Conservation (phyloP, 1,140 invertebrate species). For the Drosophila baimaii region DNA sequence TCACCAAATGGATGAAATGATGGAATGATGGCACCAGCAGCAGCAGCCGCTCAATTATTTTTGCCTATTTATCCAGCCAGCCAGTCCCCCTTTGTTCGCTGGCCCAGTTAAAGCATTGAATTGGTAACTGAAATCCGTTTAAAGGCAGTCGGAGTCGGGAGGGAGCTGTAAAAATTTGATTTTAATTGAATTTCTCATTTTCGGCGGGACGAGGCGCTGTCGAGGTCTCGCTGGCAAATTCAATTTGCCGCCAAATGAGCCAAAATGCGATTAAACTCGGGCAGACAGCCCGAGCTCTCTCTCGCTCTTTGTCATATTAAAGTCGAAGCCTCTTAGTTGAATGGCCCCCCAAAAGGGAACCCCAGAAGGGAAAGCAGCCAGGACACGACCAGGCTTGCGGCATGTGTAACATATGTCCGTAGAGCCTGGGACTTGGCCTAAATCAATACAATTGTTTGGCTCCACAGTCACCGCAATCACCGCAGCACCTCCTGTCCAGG, state of each 20-base stretch:
- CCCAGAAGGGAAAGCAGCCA: no score
- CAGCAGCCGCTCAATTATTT: constrained; percentile 63
- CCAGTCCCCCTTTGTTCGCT: constrained; percentile 20
- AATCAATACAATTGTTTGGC: constrained; percentile 68
- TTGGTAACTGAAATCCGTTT: constrained; percentile 61
- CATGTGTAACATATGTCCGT: constrained; percentile 67
- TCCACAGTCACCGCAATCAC: constrained; percentile 28
- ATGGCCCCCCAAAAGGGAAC: no score
- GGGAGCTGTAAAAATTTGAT: constrained; percentile 66
- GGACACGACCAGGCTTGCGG: constrained; percentile 47
- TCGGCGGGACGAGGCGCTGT: constrained; percentile 14
- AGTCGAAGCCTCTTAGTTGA: constrained; percentile 47
- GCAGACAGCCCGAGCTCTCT: constrained; percentile 38
- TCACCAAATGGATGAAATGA: neutral
- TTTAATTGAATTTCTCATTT: constrained; percentile 82
- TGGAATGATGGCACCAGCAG: constrained; percentile 15
- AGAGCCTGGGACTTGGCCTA: constrained; percentile 30
- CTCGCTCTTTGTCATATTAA: constrained; percentile 20
- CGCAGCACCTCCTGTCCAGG: constrained; percentile 37
- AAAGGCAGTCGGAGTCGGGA: constrained; percentile 17
- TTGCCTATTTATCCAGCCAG: constrained; percentile 61
- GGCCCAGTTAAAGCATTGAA: constrained; percentile 47
- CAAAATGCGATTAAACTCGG: constrained; percentile 76
- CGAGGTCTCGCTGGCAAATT: constrained; percentile 58
- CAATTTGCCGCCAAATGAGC: constrained; percentile 79